Evolutionary conservation across 2,888 invertebrate species (phyloP), one percentile per base, ranked within the genome.

Genomic region (Sphecodes monilicornis): DNA sequence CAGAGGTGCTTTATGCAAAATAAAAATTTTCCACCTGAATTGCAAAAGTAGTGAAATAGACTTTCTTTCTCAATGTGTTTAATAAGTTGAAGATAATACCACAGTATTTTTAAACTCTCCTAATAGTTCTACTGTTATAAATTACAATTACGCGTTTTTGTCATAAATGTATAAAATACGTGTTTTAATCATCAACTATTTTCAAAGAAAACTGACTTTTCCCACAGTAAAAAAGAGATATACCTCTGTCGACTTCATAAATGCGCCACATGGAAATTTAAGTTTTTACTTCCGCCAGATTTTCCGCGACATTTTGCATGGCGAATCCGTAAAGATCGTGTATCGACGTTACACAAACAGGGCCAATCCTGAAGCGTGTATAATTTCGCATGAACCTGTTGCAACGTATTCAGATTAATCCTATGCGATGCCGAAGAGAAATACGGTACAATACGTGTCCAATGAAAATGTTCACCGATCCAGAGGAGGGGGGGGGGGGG

Each of bases 391-490:
- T 22, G 60, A 60, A 84, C 80, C 75, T 41, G 76, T 70, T 73
- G 60, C 72, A 71, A 66, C 76, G 77, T 80, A 68, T 77, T 74
- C 74, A 74, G 83, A 83, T 85, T 85, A 85, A 84, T 85, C 66
- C 76, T 39, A 10, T 29, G 60, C 54, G 54, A 64, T 54, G 68
- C 57, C 83, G 76, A 71, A 22, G 70, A 80, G 84, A 84, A 86
- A 84, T 82, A 84, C 78, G 66, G 75, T 41, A 78, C 85, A 82
- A 86, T 86, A 86, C 79, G 73, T 75, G 84, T 77, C 68, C 78
- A 70, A 86, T 81, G 86, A 57, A 88, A 86, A 88, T 81, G 81
- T 79, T 60, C 78, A 60, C 36, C 72, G 72, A 13, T 39, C 39
- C 64, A 18, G 32, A 1, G 16, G 16, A 0, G n/a, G 29, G 5